These are phyloP conservation scores for Bombus sylvicola DNA, from an alignment of 1,140 invertebrate species.

Conservation along the genomic window DNA sequence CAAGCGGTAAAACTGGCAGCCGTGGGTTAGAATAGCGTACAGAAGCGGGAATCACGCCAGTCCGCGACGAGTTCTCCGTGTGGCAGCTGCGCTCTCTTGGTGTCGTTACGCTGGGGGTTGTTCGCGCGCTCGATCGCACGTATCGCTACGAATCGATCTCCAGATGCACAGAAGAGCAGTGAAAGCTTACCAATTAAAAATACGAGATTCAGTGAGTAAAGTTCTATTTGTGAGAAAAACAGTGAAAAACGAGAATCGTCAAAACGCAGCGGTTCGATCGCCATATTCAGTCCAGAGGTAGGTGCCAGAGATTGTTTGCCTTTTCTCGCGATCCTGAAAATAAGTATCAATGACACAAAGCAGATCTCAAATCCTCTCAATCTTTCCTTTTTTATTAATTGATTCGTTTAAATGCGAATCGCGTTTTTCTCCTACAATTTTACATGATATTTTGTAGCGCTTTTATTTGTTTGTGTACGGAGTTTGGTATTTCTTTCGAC, in stretches of 20 bases:
- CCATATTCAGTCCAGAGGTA: conserved; percentile 59
- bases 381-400: background rate
- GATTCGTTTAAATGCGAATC: background rate
- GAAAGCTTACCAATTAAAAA: conserved; percentile 23
- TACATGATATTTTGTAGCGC: no score
- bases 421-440: background rate
- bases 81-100: conserved; percentile 66
- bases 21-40: conserved; percentile 57
- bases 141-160: background rate
- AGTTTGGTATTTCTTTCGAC: background rate
- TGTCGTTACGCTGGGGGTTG: conserved; percentile 46
- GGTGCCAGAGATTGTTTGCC: background rate
- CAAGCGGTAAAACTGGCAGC: conserved; percentile 52
- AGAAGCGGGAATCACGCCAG: conserved; percentile 58
- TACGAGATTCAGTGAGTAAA: conserved; percentile 34
- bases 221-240: conserved; percentile 31
- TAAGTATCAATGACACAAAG: background rate
- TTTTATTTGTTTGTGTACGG: background rate
- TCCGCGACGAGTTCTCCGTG: conserved; percentile 60
- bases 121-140: background rate
- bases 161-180: conserved; percentile 57
- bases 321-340: background rate
- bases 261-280: conserved; percentile 13
- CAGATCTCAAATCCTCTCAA: background rate
- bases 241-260: conserved; percentile 1